These are phyloP conservation scores for Pogonophryne albipinna DNA, from an alignment of 2,797 vertebrate species.

Conservation along the genomic window DNA sequence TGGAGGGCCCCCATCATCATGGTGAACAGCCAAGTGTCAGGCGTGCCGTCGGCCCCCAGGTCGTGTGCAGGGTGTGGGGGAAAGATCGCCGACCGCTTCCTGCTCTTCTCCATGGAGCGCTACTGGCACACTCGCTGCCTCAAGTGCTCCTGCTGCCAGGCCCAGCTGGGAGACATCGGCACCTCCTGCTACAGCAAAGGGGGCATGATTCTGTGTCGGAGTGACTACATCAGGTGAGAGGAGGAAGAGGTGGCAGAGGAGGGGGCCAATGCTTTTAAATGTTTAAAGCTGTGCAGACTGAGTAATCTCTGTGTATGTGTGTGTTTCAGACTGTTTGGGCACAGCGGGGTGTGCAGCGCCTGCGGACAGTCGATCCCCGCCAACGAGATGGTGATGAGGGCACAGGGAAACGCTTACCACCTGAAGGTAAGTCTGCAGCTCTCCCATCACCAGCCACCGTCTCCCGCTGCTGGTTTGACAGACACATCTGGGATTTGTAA, in stretches of 20 bases:
- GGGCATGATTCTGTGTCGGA: slow-evolving; percentile 87
- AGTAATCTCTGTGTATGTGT: slow-evolving; percentile 52
- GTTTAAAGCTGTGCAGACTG: slow-evolving; percentile 6
- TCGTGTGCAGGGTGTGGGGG: slow-evolving; percentile 86
- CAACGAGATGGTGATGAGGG: slow-evolving; percentile 91
- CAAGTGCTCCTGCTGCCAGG: slow-evolving; percentile 88
- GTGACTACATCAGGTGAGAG: slow-evolving; percentile 87
- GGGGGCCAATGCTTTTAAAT: slow-evolving; percentile 25
- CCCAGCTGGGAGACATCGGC: slow-evolving; percentile 87
- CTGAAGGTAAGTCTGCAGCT: slow-evolving; percentile 83
- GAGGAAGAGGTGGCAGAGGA: slow-evolving; percentile 3
- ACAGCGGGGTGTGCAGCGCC: slow-evolving; percentile 87
- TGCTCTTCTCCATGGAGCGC: slow-evolving; percentile 89
- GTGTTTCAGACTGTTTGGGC: slow-evolving; percentile 85
- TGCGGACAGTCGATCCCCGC: slow-evolving; percentile 89
- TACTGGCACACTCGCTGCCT: slow-evolving; percentile 90
- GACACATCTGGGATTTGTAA: slow-evolving; percentile 51
- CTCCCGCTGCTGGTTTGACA: slow-evolving; percentile 54
- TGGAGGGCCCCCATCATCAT: slow-evolving; percentile 64
- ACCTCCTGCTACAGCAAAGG: slow-evolving; percentile 88
- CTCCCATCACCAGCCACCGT: slow-evolving; percentile 21
- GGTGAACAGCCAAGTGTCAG: slow-evolving; percentile 85
- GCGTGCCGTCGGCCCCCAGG: slow-evolving; percentile 75
- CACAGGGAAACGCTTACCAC: slow-evolving; percentile 89
- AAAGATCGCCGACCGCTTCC: slow-evolving; percentile 86